Conservation (phyloP, 2,888 invertebrate species). For the Parascotia fuliginaria region DNA sequence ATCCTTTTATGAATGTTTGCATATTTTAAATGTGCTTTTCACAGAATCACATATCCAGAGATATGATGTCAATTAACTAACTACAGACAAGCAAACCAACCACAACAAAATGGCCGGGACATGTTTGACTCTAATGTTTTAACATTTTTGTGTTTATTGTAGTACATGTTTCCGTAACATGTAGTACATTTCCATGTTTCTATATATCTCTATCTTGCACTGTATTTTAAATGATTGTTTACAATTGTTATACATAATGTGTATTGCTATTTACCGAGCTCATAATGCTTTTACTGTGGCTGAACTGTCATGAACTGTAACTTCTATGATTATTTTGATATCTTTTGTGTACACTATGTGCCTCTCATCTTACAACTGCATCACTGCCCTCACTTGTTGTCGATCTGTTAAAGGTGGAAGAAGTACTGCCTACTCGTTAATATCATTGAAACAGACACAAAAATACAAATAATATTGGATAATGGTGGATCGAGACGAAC, state of each 20-base stretch:
- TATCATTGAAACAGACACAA: conserved; percentile 53
- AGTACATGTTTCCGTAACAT: no score
- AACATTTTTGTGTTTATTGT: neutral
- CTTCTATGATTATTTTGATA: conserved; percentile 41
- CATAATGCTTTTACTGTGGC: neutral
- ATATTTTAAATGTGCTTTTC: conserved; percentile 60
- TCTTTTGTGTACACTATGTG: conserved; percentile 55
- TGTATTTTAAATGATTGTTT: conserved; percentile 39
- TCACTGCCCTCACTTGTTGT: conserved; percentile 71
- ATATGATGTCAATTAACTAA: conserved; percentile 38
- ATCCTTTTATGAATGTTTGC: conserved; percentile 45
- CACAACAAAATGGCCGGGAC: conserved; percentile 40
- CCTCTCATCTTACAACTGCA: conserved; percentile 64
- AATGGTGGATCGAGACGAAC: conserved; percentile 40
- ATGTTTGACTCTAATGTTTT: conserved; percentile 34
- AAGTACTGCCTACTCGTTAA: conserved; percentile 53
- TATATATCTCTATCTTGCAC: conserved; percentile 33
- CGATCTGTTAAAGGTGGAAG: conserved; percentile 82
- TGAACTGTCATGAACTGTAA: conserved; percentile 6
- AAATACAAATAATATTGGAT: conserved; percentile 48
- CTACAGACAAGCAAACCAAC: conserved; percentile 37
- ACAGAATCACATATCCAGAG: conserved; percentile 53
- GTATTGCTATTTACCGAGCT: conserved; percentile 2
- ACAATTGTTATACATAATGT: conserved; percentile 11
- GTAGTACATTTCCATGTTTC: conserved; percentile 39